phyloP scores from a whole-genome alignment of 2,113 vertebrate species.

The Paramormyrops kingsleyae region DNA sequence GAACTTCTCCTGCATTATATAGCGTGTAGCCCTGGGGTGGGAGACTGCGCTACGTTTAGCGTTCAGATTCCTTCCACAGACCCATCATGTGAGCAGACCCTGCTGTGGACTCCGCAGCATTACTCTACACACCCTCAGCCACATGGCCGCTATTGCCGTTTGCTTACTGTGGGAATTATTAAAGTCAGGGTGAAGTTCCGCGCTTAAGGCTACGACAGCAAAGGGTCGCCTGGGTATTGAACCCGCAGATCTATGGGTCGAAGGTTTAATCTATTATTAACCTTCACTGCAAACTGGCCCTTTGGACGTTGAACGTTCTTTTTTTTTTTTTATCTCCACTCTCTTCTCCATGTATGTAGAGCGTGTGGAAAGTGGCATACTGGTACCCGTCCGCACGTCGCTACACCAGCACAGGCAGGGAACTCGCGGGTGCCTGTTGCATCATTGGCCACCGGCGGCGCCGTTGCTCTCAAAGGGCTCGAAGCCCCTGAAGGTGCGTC shows the following conservation, averaged over 20 bases:
- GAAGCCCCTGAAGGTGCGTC: neutral
- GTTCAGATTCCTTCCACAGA: neutral
- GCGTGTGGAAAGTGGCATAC: neutral
- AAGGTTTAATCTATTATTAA: slow-evolving; percentile 9
- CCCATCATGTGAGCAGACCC: neutral
- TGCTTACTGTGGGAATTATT: slow-evolving; percentile 2
- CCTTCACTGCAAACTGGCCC: neutral
- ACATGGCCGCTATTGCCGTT: neutral
- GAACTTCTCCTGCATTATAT: neutral
- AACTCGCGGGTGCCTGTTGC: neutral
- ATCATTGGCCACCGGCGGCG: neutral
- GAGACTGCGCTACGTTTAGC: neutral
- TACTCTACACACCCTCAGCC: neutral
- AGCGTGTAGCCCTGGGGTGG: neutral
- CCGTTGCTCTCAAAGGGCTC: neutral
- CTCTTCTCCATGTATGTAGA: neutral
- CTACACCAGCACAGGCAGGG: neutral
- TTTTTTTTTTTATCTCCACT: neutral
- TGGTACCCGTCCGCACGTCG: neutral
- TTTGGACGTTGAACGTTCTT: neutral
- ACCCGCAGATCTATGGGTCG: neutral
- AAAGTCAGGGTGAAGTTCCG: neutral
- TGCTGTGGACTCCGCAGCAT: neutral
- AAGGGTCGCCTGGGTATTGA: neutral
- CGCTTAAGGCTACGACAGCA: neutral